These are phyloP conservation scores for Vanacampus margaritifer DNA, from an alignment of 2,113 vertebrate species.

Conservation along the genomic window DNA sequence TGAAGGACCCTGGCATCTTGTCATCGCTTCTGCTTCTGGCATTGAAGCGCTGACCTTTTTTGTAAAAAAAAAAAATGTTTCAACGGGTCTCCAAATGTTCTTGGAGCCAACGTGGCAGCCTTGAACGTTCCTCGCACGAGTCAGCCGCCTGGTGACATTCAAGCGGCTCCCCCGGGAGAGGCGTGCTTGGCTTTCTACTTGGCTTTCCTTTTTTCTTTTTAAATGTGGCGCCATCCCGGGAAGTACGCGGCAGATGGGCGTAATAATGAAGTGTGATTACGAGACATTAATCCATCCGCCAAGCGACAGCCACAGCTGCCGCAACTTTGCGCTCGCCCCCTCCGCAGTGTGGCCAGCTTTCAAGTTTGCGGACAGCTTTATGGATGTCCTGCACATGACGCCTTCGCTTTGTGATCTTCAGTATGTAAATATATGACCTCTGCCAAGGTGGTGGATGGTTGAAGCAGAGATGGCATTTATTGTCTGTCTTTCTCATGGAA, in stretches of 20 bases:
- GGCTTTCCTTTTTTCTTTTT: conserved; percentile 22
- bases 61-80: too few species aligned
- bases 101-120: conserved; percentile 48
- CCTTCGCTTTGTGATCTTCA: not conserved
- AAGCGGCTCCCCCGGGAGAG: conserved; percentile 47
- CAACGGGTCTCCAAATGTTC: conserved; percentile 38
- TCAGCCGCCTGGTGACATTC: conserved; percentile 54
- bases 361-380: not conserved
- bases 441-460: not conserved
- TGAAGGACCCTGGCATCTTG: conserved; percentile 23
- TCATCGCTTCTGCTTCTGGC: conserved; percentile 27
- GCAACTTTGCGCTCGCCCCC: conserved; percentile 10
- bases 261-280: conserved; percentile 66
- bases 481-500: too few species aligned
- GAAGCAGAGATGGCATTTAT: too few species aligned
- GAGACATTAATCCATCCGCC: conserved; percentile 59
- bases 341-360: not conserved
- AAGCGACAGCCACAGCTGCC: conserved; percentile 58
- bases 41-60: conserved; percentile 44
- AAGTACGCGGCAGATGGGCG: conserved; percentile 58
- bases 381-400: not conserved
- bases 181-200: conserved; percentile 40
- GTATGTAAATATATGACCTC: not conserved
- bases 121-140: conserved; percentile 44
- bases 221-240: conserved; percentile 50